Base-by-base conservation (phyloP, 2,888 invertebrate genomes). In the Drosophila neutralis region DNA sequence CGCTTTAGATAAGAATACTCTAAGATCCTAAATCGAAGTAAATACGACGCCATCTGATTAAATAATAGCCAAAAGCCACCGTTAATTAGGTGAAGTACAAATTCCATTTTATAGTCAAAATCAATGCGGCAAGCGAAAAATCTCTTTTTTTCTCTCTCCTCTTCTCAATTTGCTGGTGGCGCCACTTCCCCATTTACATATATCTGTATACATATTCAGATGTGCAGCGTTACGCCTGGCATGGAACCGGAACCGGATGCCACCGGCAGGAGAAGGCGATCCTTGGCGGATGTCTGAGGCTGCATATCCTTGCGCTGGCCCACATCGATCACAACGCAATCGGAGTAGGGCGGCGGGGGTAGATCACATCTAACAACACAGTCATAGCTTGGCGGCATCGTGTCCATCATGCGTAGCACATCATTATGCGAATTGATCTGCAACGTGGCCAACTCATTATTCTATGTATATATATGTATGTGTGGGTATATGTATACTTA, bases 351-450 rank as follows among this genome's bases (percentile, higher is more conserved):
- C 24, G 93, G 93, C 21, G 93, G 93, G 10, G 93, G 93, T 29
- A 92, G 84, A 80, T 93, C 93, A 63, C 85, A 92, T 56, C 92
- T 93, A 2, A 93, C 91, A 38, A 93, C 93, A 42, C 92, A 92
- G 1, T 93, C 93, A 66, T 93, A 93, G 69, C 93, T 93, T 7
- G 93, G 93, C 24, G 93, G 93, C 76, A 93, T 75, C 40, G 91
- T 89, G 65, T 93, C 93, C 57, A 93, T 91, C 73, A 92, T 91
- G 45, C 92, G 87, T 51, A 93, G 80, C 59, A 93, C 92, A 86
- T 93, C 93, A 66, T 92, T 92, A 74, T 93, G 93, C 1, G 93
- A 92, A 71, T 92, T 92, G 66, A 93, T 92, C 93, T 93, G 72
- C 0, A 71, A 67, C n/a, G 3, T 24, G 10, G 6, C 10, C 51